Evolutionary conservation across 2,797 vertebrate genomes (phyloP).

Genomic region (Trichosurus vulpecula): DNA sequence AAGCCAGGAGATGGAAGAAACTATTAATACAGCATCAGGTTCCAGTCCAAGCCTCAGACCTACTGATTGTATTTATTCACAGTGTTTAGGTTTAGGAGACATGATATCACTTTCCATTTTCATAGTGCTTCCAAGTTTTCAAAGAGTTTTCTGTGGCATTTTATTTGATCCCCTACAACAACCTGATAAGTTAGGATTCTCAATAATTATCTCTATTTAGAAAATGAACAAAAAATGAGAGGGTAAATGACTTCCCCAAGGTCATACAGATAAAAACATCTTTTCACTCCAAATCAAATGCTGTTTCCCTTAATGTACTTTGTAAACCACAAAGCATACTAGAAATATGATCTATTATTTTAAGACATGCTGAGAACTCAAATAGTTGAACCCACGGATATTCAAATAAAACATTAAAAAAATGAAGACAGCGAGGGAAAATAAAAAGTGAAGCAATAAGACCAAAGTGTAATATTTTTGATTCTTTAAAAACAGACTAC

Average conservation of each 20-base stretch:
- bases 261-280: not conserved
- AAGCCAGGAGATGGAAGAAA: constrained; percentile 17
- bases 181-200: not conserved
- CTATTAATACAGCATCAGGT: not conserved
- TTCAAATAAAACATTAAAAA: not conserved
- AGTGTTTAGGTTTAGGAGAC: not conserved
- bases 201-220: not conserved
- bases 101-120: not conserved
- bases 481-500: not conserved
- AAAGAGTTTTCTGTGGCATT: not conserved
- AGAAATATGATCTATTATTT: not conserved
- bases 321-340: not conserved
- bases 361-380: not conserved
- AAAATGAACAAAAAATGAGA: not conserved
- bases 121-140: not conserved
- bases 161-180: not conserved
- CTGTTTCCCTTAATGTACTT: not conserved
- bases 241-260: not conserved
- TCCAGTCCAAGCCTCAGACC: not conserved
- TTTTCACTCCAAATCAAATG: not conserved
- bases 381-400: not conserved
- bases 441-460: not conserved
- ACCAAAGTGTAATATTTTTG: not conserved
- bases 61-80: not conserved
- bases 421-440: not conserved